Conservation (phyloP, 2,797 vertebrate species). For the Hippoglossus hippoglossus region DNA sequence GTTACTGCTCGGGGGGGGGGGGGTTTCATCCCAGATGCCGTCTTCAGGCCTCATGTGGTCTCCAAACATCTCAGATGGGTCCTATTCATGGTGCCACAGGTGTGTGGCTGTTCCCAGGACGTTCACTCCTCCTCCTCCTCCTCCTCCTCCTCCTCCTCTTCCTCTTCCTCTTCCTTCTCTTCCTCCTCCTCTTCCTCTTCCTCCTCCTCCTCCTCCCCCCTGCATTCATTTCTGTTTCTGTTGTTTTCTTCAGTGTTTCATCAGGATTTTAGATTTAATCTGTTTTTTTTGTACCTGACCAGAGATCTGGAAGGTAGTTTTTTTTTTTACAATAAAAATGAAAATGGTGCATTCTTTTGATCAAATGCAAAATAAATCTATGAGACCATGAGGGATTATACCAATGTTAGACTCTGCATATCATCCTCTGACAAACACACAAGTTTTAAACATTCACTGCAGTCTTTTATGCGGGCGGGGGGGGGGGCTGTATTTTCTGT, state of each 20-base stretch:
- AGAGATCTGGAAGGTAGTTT: conserved; percentile 15
- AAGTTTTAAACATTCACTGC: conserved; percentile 17
- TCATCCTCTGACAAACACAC: conserved; percentile 28
- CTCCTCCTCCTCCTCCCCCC: conserved; percentile 1
- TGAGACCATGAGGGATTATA: conserved; percentile 11
- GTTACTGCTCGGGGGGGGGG: conserved; percentile 20
- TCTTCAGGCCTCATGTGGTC: conserved; percentile 39
- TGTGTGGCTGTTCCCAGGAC: conserved; percentile 70
- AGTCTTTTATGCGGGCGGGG: conserved; percentile 5
- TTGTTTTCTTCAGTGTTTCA: conserved; percentile 38
- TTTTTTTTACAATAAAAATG: conserved; percentile 8
- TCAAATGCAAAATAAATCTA: conserved; percentile 43
- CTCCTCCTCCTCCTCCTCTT: background rate
- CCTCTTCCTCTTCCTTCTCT: background rate
- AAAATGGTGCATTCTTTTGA: conserved; percentile 25
- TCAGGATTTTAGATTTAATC: conserved; percentile 29
- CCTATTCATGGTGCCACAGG: conserved; percentile 81
- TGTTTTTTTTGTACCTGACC: conserved; percentile 47
- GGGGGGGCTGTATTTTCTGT: background rate
- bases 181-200: too few species aligned
- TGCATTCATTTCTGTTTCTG: background rate
- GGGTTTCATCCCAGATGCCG: conserved; percentile 30
- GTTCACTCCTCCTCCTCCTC: conserved; percentile 22
- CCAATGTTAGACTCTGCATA: conserved; percentile 28
- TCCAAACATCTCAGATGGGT: conserved; percentile 51